Evolutionary conservation across 2,888 invertebrate genomes (phyloP).

Genomic region (Andrena fulva): DNA sequence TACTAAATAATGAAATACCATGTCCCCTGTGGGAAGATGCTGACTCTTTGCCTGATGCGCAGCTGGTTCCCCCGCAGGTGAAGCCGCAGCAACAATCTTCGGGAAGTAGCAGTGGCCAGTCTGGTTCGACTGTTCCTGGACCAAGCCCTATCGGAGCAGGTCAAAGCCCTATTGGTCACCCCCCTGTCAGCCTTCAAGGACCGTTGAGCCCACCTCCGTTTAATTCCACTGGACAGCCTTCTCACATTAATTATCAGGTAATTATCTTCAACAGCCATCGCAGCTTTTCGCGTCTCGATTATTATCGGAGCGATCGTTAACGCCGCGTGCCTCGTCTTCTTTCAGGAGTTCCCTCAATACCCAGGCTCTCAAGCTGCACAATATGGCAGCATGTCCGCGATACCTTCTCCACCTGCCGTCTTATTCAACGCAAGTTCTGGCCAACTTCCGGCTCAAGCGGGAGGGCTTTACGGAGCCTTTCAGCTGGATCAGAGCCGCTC

Average conservation of each 20-base stretch:
- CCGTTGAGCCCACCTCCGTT: constrained; percentile 86
- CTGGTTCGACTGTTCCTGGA: constrained; percentile 83
- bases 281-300: neutral
- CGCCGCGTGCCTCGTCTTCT: constrained; percentile 46
- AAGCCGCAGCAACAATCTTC: constrained; percentile 92
- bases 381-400: constrained; percentile 92
- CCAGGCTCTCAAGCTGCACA: constrained; percentile 86
- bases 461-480: constrained; percentile 93
- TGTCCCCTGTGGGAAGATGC: constrained; percentile 84
- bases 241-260: constrained; percentile 90
- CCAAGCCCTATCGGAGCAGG: constrained; percentile 84
- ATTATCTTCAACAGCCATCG: neutral
- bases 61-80: constrained; percentile 87
- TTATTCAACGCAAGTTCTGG: constrained; percentile 91
- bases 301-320: too few species aligned
- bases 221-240: constrained; percentile 85
- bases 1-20: constrained; percentile 76
- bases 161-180: constrained; percentile 85
- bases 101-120: constrained; percentile 85
- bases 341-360: constrained; percentile 83
- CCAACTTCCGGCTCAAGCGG: constrained; percentile 88
- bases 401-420: constrained; percentile 94
- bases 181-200: constrained; percentile 88
- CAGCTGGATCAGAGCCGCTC: constrained; percentile 91
- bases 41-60: constrained; percentile 85